Conservation (phyloP, 2,797 vertebrate species). For the Zonotrichia albicollis region DNA sequence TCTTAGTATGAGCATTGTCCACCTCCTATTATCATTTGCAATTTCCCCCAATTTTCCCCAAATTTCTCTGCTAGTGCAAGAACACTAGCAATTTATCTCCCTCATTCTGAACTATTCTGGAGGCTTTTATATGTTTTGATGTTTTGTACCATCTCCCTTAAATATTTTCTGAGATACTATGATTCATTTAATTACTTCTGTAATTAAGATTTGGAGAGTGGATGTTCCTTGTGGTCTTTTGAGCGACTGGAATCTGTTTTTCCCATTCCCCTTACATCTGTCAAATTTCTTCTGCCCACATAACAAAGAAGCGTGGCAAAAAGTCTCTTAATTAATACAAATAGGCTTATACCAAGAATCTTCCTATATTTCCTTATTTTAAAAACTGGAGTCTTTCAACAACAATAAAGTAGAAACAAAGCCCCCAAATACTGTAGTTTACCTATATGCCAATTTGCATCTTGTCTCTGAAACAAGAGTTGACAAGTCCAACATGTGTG, state of each 20-base stretch:
- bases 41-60: background rate
- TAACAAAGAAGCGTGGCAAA: background rate
- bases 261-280: background rate
- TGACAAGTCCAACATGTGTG: conserved; percentile 27
- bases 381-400: background rate
- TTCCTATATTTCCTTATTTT: background rate
- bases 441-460: background rate
- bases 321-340: background rate
- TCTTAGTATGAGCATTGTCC: background rate
- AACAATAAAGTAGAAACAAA: background rate
- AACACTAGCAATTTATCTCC: background rate
- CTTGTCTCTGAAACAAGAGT: background rate
- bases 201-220: background rate
- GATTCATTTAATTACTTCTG: background rate
- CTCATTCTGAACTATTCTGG: background rate
- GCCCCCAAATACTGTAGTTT: background rate
- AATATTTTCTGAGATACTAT: background rate
- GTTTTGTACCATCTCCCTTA: background rate
- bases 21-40: background rate
- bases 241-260: background rate
- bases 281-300: background rate
- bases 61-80: background rate
- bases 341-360: background rate
- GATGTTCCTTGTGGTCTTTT: background rate
- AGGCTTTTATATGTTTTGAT: background rate